Conservation (phyloP, 2,113 vertebrate species). For the Anhinga anhinga region DNA sequence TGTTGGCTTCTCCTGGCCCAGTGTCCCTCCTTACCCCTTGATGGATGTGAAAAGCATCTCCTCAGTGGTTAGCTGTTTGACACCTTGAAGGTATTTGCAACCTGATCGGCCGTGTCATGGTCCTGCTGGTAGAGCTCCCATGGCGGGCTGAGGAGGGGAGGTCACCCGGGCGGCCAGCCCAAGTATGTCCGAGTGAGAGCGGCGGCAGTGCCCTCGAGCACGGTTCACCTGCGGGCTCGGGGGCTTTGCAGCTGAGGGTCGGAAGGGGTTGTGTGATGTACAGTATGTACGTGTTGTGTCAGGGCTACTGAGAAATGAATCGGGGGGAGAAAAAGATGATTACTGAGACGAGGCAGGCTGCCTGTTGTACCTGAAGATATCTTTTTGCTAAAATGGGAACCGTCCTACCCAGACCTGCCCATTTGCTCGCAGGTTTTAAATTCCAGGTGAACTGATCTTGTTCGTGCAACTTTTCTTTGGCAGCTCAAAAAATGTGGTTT, state of each 20-base stretch:
- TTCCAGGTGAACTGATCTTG: neutral
- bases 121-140: neutral
- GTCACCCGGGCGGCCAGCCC: neutral
- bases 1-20: neutral
- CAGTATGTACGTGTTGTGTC: neutral
- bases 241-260: neutral
- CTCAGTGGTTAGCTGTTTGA: neutral
- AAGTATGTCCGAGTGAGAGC: rapidly evolving
- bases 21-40: neutral
- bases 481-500: neutral
- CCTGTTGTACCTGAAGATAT: neutral
- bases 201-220: neutral
- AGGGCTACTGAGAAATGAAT: neutral
- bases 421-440: neutral
- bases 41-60: neutral
- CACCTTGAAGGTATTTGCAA: neutral
- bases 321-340: neutral
- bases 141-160: neutral
- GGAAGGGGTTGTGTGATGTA: neutral
- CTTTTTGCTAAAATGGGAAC: neutral
- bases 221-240: neutral
- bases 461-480: neutral
- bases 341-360: neutral
- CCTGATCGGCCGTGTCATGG: neutral
- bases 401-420: neutral